These are phyloP conservation scores for Drosophila neotestacea DNA, from an alignment of 2,888 invertebrate genomes.

Conservation along the genomic window DNA sequence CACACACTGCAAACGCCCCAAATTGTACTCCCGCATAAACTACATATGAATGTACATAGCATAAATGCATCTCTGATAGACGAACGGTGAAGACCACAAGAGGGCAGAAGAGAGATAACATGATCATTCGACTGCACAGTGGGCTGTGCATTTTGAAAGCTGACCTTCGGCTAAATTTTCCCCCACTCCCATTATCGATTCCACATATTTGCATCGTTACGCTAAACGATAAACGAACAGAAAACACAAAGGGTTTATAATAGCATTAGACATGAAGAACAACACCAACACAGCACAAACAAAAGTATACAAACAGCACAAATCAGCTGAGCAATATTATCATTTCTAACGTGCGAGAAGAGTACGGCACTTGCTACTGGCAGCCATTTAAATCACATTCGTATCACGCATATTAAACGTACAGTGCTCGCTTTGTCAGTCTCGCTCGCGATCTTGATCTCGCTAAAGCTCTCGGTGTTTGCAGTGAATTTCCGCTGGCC, in stretches of 20 bases:
- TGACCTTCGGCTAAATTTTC: conserved; percentile 41
- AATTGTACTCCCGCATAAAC: conserved; percentile 42
- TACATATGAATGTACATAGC: neutral
- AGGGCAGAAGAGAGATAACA: neutral
- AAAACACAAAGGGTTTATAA: conserved; percentile 45
- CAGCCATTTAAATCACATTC: conserved; percentile 51
- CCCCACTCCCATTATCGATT: conserved; percentile 46
- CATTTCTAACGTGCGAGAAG: conserved; percentile 4
- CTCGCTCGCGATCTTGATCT: conserved; percentile 63
- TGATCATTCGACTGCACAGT: conserved; percentile 48
- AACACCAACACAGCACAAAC: conserved; percentile 13
- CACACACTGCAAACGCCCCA: conserved; percentile 48
- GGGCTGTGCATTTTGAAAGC: conserved; percentile 10
- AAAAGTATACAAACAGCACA: conserved; percentile 8
- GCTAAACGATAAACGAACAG: conserved; percentile 52
- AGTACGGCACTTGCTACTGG: conserved; percentile 1
- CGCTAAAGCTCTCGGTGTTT: conserved; percentile 35
- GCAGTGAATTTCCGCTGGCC: conserved; percentile 46
- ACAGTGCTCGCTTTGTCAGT: conserved; percentile 35
- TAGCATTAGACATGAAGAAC: conserved; percentile 41
- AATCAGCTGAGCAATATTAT: conserved; percentile 25
- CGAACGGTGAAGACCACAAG: neutral
- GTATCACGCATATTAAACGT: conserved; percentile 50
- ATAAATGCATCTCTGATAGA: conserved; percentile 27
- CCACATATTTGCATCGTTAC: conserved; percentile 40